A percentile compares a stretch with the other conserved stretches of the same genome.
Evolutionary conservation across 35 echinoderm and acorn worm species (phyloP).

Genomic region (Amphiura filiformis): DNA sequence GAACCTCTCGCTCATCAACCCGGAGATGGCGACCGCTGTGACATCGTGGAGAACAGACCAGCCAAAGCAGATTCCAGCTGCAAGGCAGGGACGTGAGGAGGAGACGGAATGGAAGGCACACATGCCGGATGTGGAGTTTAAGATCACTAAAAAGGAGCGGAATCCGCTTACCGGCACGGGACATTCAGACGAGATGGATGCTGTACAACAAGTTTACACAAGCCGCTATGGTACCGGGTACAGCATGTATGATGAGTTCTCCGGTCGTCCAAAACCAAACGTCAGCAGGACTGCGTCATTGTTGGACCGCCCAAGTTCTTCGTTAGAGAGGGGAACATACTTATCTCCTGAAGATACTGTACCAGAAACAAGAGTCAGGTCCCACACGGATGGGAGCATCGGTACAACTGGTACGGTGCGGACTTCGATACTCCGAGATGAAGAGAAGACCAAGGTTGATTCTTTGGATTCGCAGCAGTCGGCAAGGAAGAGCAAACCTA

Average conservation of each 20-base stretch:
- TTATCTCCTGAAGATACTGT: neutral
- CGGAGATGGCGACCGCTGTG: slow-evolving; percentile 23
- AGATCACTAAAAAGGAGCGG: neutral
- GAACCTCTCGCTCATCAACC: slow-evolving; percentile 68
- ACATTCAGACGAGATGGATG: neutral
- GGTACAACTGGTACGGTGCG: slow-evolving; percentile 20
- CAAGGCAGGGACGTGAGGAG: neutral
- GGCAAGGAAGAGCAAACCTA: neutral
- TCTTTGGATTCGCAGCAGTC: neutral
- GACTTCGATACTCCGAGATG: neutral
- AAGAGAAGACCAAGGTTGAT: neutral
- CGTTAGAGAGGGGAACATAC: neutral
- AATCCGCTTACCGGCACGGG: neutral
- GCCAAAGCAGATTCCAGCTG: slow-evolving; percentile 12
- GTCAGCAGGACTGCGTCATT: neutral
- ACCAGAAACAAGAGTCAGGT: neutral
- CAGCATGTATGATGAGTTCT: slow-evolving; percentile 89
- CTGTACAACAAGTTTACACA: slow-evolving; percentile 1
- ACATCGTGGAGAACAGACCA: neutral
- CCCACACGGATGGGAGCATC: slow-evolving; percentile 43
- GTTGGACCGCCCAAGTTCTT: neutral
- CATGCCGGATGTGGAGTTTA: neutral
- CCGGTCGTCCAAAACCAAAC: slow-evolving; percentile 25
- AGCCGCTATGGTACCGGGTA: slow-evolving; percentile 31
- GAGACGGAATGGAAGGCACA: neutral